Evolutionary conservation across 2,888 invertebrate species (phyloP).

Genomic region (Rotaria magnacalcarata): DNA sequence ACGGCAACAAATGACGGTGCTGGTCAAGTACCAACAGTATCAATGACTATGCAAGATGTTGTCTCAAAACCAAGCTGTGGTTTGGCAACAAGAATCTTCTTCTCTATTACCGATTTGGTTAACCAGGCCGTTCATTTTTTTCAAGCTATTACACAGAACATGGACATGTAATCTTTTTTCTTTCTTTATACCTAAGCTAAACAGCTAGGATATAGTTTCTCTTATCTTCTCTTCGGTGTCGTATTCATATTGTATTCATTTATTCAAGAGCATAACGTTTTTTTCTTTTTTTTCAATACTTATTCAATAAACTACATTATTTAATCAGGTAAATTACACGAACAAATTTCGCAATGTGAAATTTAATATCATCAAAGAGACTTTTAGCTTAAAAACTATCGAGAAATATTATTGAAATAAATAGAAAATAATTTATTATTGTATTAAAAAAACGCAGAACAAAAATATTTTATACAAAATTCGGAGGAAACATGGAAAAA

Average conservation of each 20-base stretch:
- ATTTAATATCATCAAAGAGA: too few species aligned
- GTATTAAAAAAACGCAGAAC: background rate
- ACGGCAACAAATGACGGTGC: background rate
- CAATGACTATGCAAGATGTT: background rate
- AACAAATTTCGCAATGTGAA: too few species aligned
- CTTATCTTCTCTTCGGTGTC: background rate
- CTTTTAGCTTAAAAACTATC: too few species aligned
- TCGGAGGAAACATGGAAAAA: background rate
- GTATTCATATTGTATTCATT: background rate
- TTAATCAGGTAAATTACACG: background rate
- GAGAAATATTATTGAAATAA: too few species aligned
- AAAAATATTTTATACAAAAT: background rate
- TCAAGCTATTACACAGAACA: background rate
- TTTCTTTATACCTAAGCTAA: background rate
- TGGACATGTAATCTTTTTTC: background rate
- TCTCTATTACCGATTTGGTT: background rate
- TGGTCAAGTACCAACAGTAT: background rate
- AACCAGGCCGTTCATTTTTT: background rate
- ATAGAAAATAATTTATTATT: background rate
- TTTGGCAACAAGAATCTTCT: background rate
- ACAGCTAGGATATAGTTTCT: background rate
- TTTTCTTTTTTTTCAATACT: background rate
- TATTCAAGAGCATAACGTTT: background rate
- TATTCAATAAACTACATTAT: background rate
- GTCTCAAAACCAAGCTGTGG: background rate